Percentiles rank a stretch among this genome's conserved stretches.
phyloP scores from a whole-genome alignment of 2,113 vertebrate species.

The Egretta garzetta region DNA sequence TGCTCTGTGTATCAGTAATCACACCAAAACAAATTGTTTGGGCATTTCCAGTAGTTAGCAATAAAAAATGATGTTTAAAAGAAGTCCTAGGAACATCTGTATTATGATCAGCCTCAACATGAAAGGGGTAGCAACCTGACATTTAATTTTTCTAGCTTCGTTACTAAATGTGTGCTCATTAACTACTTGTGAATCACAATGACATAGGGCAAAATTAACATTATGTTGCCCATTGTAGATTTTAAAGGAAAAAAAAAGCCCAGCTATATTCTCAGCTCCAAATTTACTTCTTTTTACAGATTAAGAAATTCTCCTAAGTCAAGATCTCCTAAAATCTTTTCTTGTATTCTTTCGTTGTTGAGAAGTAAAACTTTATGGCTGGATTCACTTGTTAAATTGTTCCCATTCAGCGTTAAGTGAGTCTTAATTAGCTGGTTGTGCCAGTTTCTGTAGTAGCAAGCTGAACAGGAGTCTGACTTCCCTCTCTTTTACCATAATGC shows the following conservation, averaged over 20 bases:
- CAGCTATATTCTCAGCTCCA: neutral
- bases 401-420: neutral
- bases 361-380: neutral
- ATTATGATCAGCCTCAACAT: neutral
- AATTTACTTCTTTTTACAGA: neutral
- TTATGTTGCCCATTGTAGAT: no score
- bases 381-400: neutral
- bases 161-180: neutral
- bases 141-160: neutral
- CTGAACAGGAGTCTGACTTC: neutral
- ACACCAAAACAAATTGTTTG: neutral
- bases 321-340: neutral
- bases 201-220: neutral
- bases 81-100: neutral
- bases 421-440: neutral
- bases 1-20: neutral
- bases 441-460: neutral
- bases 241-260: neutral
- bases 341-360: neutral
- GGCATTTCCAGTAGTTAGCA: neutral
- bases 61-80: neutral
- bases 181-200: neutral
- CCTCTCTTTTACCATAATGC: no score
- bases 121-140: neutral
- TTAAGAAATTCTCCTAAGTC: neutral